Conservation (phyloP, 2,113 vertebrate genomes). For the Nesogale talazaci region DNA sequence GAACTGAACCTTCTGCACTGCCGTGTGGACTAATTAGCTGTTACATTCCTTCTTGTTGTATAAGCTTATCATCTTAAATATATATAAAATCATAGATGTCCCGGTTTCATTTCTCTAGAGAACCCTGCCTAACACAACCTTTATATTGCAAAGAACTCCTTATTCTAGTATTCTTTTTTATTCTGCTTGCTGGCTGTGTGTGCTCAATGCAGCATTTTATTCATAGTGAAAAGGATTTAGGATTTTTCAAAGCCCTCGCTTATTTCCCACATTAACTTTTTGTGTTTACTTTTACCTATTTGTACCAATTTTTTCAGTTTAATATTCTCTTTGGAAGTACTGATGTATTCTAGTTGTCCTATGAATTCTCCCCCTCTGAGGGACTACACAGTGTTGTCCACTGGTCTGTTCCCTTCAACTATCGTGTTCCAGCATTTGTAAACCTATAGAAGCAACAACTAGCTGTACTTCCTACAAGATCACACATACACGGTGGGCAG, state of each 20-base stretch:
- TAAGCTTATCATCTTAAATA: too few relatives aligned
- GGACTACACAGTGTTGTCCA: not conserved
- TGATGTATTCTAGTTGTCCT: slow-evolving; percentile 27
- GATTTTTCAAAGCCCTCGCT: slow-evolving; percentile 32
- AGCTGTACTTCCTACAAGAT: not conserved
- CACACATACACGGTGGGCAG: not conserved
- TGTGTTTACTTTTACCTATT: not conserved
- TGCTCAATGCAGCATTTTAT: slow-evolving; percentile 13
- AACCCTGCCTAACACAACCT: not conserved
- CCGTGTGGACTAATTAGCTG: too few relatives aligned
- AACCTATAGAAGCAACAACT: not conserved
- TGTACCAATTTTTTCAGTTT: not conserved
- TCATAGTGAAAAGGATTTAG: slow-evolving; percentile 3
- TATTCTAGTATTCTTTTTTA: slow-evolving; percentile 43
- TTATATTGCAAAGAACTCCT: slow-evolving; percentile 27
- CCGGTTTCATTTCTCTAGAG: too few relatives aligned
- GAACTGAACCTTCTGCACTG: too few relatives aligned
- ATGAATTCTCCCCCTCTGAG: not conserved
- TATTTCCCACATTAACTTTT: slow-evolving; percentile 32
- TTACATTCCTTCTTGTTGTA: too few relatives aligned
- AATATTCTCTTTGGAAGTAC: slow-evolving; percentile 5
- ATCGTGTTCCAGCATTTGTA: not conserved
- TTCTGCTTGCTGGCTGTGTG: not conserved
- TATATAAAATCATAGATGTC: too few relatives aligned
- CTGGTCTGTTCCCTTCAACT: not conserved